Base-by-base conservation (phyloP, 2,888 invertebrate genomes). In the Drosophila rubida region DNA sequence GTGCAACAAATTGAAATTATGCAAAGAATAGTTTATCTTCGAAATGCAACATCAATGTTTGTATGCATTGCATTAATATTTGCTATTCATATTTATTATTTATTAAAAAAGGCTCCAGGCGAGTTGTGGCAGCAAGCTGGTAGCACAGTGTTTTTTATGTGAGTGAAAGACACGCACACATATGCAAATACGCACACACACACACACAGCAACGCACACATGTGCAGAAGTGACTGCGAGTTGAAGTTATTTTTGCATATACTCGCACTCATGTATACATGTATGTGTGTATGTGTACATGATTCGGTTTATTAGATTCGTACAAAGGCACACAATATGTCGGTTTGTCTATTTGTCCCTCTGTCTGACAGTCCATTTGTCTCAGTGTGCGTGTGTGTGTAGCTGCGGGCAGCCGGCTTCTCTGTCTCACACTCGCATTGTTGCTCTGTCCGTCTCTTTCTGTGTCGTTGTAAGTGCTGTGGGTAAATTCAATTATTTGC, bases 261-360 rank as follows among this genome's bases (percentile, higher is more conserved):
- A 69, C 23, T 23, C 19, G n/a, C 8, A 41, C 5, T 54, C 23
- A n/a, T n/a, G n/a, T n/a, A 13, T n/a, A 46, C 27, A 25, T 19
- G 19, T 42, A 63, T 25, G 4, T 25, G 25, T 25, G 9, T 81
- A 67, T 68, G 77, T 70, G 67, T 72, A 71, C 73, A 70, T 67
- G 75, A 84, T 73, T 82, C 85, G 83, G 87, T 84, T 87, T 84
- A 84, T 87, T 87, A 84, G 87, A 84, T 78, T 78, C 81, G 79
- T 78, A 83, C 85, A 83, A 82, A 78, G 81, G 81, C 87, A 71
- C 35, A 87, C 87, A 80, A 86, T 84, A 80, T 80, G 80, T 85
- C 68, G 72, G 68, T 49, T 58, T 72, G 72, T 75, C 72, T 65
- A 69, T 60, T 50, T 55, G 53, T 53, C 58, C 50, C 48, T 45